These are phyloP conservation scores for Watsonalla cultraria DNA, from an alignment of 2,888 invertebrate genomes.

Conservation along the genomic window DNA sequence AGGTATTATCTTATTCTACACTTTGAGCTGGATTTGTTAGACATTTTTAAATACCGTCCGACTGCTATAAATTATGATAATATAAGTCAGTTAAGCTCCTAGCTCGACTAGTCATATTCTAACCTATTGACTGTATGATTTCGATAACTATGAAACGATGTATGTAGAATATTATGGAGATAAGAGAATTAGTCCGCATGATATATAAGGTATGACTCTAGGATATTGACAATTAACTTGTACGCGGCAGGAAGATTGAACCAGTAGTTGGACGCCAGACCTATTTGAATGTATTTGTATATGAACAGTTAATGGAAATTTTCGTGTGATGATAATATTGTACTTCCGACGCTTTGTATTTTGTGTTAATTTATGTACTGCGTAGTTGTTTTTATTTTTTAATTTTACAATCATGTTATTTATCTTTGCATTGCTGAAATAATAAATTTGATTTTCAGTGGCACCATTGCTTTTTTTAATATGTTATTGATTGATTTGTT, in stretches of 20 bases:
- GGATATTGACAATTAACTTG: no score
- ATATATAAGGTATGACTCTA: no score
- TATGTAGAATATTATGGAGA: not conserved
- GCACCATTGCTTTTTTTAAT: slow-evolving; percentile 32
- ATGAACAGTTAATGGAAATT: slow-evolving; percentile 1
- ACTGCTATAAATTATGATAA: slow-evolving; percentile 1
- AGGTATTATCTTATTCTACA: no score
- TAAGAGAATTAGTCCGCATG: not conserved
- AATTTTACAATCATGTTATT: slow-evolving; percentile 25
- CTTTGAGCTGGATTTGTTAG: slow-evolving; percentile 6
- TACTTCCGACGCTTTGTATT: slow-evolving; percentile 41
- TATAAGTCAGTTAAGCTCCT: slow-evolving; percentile 16
- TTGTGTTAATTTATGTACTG: slow-evolving; percentile 28
- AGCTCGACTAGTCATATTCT: slow-evolving; percentile 28
- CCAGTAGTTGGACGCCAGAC: no score
- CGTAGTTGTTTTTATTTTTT: slow-evolving; percentile 30
- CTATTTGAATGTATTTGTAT: not conserved
- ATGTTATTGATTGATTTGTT: slow-evolving; percentile 38
- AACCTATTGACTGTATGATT: no score
- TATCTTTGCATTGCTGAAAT: slow-evolving; percentile 33
- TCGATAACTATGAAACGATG: not conserved
- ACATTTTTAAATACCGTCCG: not conserved
- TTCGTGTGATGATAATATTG: slow-evolving; percentile 21
- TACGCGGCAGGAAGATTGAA: no score
- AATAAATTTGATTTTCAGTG: slow-evolving; percentile 64